Evolutionary conservation across 2,797 vertebrate species (phyloP), one percentile per base, ranked within the genome.

Genomic region (Eutrigla gurnardus): DNA sequence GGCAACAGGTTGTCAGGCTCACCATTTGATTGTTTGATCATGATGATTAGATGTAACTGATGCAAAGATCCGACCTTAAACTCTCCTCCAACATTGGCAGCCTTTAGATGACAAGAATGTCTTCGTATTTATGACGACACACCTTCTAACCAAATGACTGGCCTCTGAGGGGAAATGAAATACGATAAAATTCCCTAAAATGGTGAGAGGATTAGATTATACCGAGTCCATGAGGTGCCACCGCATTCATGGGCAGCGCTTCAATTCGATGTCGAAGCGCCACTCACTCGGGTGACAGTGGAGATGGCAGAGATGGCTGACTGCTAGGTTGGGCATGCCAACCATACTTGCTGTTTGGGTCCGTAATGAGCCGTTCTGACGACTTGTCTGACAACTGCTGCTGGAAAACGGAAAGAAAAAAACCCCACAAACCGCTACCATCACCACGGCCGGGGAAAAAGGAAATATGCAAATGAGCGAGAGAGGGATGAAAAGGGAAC

Each of bases 291-390:
- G 78, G 68, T 86, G 80, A 83, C 82, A 47, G 66, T 17, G 42
- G 71, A 76, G 74, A 75, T 60, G 67, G 77, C 67, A 55, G 75
- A 35, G 83, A 80, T 54, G 68, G 77, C 67, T 72, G 73, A 73
- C 72, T 61, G 80, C 78, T 75, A 75, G 79, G 82, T 67, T 25
- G 65, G 70, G 77, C 68, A 73, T 43, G 68, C 73, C 83, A 76
- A 65, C 78, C 78, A 60, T 57, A 58, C 66, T 78, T 83, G 78
- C 63, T 60, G 68, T 78, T 78, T 67, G 46, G 64, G 64, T 82
- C 85, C 81, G 78, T 91, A 91, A 93, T 92, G 89, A 93, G 88
- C 77, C 14, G 8, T 65, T 84, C 53, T 75, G 76, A 89, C 5
- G 78, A 78, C 76, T 75, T 76, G 62, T 80, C 74, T 90, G 88